phyloP scores from a whole-genome alignment of 2,888 invertebrate species.

The Desoria tigrina region DNA sequence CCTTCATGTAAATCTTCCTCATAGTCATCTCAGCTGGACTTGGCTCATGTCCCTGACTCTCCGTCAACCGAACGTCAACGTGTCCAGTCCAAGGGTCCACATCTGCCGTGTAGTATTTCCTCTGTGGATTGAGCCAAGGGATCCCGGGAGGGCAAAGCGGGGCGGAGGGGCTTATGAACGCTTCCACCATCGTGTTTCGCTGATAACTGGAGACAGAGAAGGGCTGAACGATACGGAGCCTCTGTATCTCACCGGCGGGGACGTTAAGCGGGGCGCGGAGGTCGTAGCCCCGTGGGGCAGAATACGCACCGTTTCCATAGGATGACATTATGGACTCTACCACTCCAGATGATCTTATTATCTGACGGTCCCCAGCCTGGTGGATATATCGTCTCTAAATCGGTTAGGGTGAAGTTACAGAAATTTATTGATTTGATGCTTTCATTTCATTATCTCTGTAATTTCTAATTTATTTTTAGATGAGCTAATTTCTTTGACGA shows the following conservation, averaged over 20 bases:
- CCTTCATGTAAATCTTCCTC: constrained; percentile 9
- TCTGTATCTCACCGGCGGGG: constrained; percentile 45
- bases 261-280: constrained; percentile 48
- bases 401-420: too few relatives aligned
- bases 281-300: constrained; percentile 47
- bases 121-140: background rate
- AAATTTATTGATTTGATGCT: too few relatives aligned
- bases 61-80: background rate
- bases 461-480: too few relatives aligned
- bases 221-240: constrained; percentile 45
- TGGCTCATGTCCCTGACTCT: background rate
- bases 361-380: background rate
- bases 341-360: background rate
- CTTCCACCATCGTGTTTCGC: constrained; percentile 10
- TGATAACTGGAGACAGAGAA: constrained; percentile 28
- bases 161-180: background rate
- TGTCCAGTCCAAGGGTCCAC: background rate
- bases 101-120: background rate
- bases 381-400: too few relatives aligned
- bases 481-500: too few relatives aligned
- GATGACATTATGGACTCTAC: background rate
- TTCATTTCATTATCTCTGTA: too few relatives aligned
- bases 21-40: background rate
- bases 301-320: constrained; percentile 34
- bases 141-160: background rate